Base-by-base conservation (phyloP, 2,888 invertebrate species). In the Coleophora flavipennella region DNA sequence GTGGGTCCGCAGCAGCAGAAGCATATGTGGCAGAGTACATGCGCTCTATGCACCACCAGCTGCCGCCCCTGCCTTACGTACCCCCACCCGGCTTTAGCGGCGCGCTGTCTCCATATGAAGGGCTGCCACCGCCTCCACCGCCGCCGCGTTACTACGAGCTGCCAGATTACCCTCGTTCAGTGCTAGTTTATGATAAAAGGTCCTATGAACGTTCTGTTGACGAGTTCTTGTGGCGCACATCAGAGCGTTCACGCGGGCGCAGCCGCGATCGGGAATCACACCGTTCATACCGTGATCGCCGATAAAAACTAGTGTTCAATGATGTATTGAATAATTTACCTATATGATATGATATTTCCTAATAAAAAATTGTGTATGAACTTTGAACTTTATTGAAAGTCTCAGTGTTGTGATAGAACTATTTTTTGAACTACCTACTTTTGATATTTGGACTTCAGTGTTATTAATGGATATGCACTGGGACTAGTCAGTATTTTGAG, bases 21-120 rank as follows among this genome's bases (percentile, higher is more conserved):
- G 93, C 93, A 1, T 94, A 93, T 69, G 92, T 94, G 25, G 94
- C 93, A 10, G 95, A 95, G 64, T 95, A 95, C 61, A 94, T 95
- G 92, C 87, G 94, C 27, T 92, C 92, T 25, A 93, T 94, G 92
- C 93, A 93, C 61, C 93, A 93, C 57, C 93, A 93, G 61, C 71
- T 94, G 57, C 93, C 95, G 35, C 95, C 95, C 31, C 78, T 95
- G 64, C 94, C 94, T 14, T 95, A 94, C 71, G 92, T 90, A 27
- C 91, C 93, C 14, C 70, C 87, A 52, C 79, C 84, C 26, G 81
- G 84, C 31, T 88, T 88, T 53, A 76, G 85, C 52, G 78, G 69
- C 12, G 75, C 84, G 13, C 53, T 80, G 26, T 67, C 86, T 2
- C 62, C 78, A n/a, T 90, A 90, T 53, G 90, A 91, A 43, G 86